Percentiles rank a stretch among this genome's conserved stretches.
Conservation (phyloP, 2,113 vertebrate genomes). For the Sialia sialis region DNA sequence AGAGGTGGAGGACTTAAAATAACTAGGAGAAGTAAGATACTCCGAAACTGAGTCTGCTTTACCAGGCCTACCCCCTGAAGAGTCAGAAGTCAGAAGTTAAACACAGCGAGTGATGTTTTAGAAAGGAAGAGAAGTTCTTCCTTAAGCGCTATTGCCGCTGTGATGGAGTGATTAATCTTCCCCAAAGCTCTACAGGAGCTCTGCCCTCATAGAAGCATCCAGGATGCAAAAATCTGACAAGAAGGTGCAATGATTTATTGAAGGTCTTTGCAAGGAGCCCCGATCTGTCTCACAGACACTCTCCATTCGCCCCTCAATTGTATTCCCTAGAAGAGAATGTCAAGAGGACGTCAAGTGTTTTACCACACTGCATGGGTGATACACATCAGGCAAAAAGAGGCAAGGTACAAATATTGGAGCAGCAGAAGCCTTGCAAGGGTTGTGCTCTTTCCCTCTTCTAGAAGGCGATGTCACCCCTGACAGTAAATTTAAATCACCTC, state of each 20-base stretch:
- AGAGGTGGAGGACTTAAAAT: neutral
- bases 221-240: neutral
- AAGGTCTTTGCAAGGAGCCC: neutral
- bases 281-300: neutral
- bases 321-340: neutral
- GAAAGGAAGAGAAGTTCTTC: neutral
- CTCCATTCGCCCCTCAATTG: neutral
- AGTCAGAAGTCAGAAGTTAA: neutral
- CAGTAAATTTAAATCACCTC: neutral
- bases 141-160: neutral
- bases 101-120: neutral
- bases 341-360: neutral
- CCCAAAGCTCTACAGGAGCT: neutral
- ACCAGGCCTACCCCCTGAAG: too few relatives aligned
- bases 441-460: neutral
- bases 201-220: neutral
- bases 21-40: neutral
- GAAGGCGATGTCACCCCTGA: neutral
- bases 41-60: neutral
- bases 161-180: neutral
- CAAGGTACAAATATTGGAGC: neutral
- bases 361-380: fast-evolving
- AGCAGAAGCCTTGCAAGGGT: neutral
- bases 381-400: neutral
- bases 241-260: neutral